Base-by-base conservation (phyloP, 2,888 invertebrate genomes). In the Cataglyphis cursor region DNA sequence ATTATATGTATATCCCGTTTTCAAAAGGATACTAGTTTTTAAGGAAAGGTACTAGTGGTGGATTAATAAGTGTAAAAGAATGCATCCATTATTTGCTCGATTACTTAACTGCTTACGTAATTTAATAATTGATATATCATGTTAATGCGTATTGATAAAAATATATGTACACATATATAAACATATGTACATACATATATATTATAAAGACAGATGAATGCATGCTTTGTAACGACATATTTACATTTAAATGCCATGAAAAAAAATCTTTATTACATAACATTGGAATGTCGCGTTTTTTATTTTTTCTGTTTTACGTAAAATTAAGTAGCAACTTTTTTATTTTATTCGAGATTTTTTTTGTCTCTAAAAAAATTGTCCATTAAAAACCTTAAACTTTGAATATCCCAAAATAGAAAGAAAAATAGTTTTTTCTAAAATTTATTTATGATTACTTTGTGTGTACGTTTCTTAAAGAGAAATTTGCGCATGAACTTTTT, bases 201-300 rank as follows among this genome's bases (percentile, higher is more conserved):
- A n/a, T 5, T 31, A 62, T 35, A 1, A 35, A 35, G 1, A 2
- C 9, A 48, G 12, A 68, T n/a, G 21, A n/a, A 35, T 51, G 51
- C 31, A 51, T 8, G n/a, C 8, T 68, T 1, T 51, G 31, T 38
- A 35, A 24, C 15, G 48, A 4, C 15, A 31, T n/a, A 61, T 73
- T 12, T 59, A 15, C 15, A 28, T 61, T 44, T 44, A 44, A 59
- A 57, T 4, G 31, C 15, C 2, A 61, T 41, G 21, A 61, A 54
- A 44, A 21, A 74, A 44, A 18, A 61, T 4, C 1, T 74, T 74
- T 74, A 62, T 74, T 62, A 61, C n/a, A 21, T n/a, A 28, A 70
- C 15, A 35, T 10, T 44, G 18, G 3, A 18, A 15, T 2, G 3
- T 72, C 10, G 9, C 6, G 12, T 10, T 24, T 15, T 59, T 18